Evolutionary conservation across 2,888 invertebrate species (phyloP), one percentile per base, ranked within the genome.

Genomic region (Agriopis marginaria): DNA sequence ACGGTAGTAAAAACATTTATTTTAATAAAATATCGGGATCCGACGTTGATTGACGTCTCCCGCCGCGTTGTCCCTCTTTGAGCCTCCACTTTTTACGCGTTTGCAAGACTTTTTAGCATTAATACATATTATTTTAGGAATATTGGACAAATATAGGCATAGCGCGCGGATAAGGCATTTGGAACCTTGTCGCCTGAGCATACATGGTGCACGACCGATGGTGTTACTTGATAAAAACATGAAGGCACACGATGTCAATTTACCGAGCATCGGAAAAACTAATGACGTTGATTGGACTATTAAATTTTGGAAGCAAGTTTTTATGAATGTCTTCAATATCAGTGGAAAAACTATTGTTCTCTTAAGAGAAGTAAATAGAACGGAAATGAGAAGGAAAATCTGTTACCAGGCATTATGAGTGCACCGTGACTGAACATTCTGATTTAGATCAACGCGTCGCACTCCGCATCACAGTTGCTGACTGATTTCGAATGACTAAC

Each of bases 11-110:
- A 83, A 81, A 82, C 68, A 68, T 67, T 78, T 79, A 81, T 85
- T 85, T 82, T 82, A 82, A 84, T 84, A 83, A 71, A 71, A 79
- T 79, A 82, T 78, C 77, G 76, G 63, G 66, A 70, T 77, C 79
- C 9, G 58, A 63, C 82, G 76, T 82, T 89, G 90, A 91, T 86
- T 90, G 90, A 89, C 89, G 79, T 86, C 68, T 78, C 88, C 86
- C 79, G 89, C 86, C 80, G 87, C 0, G 86, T 70, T 63, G 74
- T 69, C 75, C 76, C 75, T 77, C 71, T 75, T 64, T 73, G 77
- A 73, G 39, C 5, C 12, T 77, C 73, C 64, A 73, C 77, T 87
- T 86, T 88, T 89, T 89, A 84, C 83, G 78, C 81, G 83, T 81
- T 82, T 78, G 77, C 73, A 17, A 45, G 51, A 50, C 32, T 50